Conservation (phyloP, 2,888 invertebrate genomes). For the Drosophila algonquin region DNA sequence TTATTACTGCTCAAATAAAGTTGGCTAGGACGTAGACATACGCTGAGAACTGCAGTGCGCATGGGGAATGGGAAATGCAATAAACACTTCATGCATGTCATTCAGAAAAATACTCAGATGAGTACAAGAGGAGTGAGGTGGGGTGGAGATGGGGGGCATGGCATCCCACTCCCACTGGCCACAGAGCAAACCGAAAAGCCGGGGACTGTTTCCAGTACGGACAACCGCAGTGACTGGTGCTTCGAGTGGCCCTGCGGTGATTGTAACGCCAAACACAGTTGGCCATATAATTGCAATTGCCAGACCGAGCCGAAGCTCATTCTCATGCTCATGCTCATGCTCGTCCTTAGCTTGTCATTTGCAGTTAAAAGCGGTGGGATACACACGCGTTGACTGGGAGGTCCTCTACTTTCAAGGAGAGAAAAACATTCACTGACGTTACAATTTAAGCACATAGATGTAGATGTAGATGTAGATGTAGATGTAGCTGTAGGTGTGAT, state of each 20-base stretch:
- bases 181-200: constrained; percentile 17
- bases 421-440: background rate
- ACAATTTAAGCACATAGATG: background rate
- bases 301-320: constrained; percentile 6
- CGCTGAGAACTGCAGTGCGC: constrained; percentile 46
- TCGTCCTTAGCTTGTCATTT: constrained; percentile 59
- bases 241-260: constrained; percentile 66
- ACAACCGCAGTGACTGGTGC: constrained; percentile 36
- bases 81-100: constrained; percentile 69
- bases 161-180: constrained; percentile 3
- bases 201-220: constrained; percentile 32
- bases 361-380: constrained; percentile 24
- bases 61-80: constrained; percentile 54
- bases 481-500: constrained; percentile 6
- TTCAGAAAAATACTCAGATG: constrained; percentile 26
- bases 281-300: constrained; percentile 68
- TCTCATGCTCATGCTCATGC: constrained; percentile 13
- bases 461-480: background rate
- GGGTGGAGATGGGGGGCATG: background rate
- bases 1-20: constrained; percentile 36
- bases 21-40: constrained; percentile 51
- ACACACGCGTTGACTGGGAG: background rate
- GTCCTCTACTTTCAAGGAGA: background rate
- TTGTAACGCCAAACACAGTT: constrained; percentile 67
- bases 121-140: background rate